Evolutionary conservation across 2,888 invertebrate genomes (phyloP).

Genomic region (Melanargia galathea): DNA sequence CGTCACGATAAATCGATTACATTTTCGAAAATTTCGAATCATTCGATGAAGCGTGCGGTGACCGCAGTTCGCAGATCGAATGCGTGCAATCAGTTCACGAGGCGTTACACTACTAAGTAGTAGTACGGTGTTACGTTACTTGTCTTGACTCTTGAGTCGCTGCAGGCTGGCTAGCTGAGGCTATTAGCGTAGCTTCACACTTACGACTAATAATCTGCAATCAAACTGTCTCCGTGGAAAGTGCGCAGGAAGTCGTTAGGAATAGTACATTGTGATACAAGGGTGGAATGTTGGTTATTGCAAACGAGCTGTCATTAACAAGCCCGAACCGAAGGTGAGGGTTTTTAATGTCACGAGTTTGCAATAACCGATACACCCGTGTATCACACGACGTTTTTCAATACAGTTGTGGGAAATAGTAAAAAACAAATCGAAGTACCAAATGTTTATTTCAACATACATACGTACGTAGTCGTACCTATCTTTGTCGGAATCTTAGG

Average conservation of each 20-base stretch:
- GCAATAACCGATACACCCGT: too few relatives aligned
- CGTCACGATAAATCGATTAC: constrained; percentile 39
- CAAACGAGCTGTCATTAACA: too few relatives aligned
- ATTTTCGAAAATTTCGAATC: constrained; percentile 41
- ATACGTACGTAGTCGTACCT: too few relatives aligned
- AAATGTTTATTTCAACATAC: too few relatives aligned
- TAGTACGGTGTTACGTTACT: constrained; percentile 38
- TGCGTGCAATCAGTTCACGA: constrained; percentile 66
- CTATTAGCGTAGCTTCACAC: constrained; percentile 47
- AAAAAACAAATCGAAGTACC: too few relatives aligned
- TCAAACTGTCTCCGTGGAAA: background rate
- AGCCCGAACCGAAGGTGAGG: too few relatives aligned
- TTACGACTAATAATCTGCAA: background rate
- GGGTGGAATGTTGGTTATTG: too few relatives aligned
- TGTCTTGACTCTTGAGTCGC: constrained; percentile 45
- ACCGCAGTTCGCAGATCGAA: constrained; percentile 41
- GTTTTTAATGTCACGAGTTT: too few relatives aligned
- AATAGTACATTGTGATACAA: too few relatives aligned
- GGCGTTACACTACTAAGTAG: constrained; percentile 62
- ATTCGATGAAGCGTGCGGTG: constrained; percentile 4
- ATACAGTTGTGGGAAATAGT: too few relatives aligned
- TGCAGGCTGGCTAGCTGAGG: constrained; percentile 47
- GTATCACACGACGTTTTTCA: too few relatives aligned
- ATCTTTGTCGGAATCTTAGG: too few relatives aligned
- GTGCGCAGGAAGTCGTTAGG: background rate